These are phyloP conservation scores for Nowickia ferox DNA, from an alignment of 2,888 invertebrate genomes.

Conservation along the genomic window DNA sequence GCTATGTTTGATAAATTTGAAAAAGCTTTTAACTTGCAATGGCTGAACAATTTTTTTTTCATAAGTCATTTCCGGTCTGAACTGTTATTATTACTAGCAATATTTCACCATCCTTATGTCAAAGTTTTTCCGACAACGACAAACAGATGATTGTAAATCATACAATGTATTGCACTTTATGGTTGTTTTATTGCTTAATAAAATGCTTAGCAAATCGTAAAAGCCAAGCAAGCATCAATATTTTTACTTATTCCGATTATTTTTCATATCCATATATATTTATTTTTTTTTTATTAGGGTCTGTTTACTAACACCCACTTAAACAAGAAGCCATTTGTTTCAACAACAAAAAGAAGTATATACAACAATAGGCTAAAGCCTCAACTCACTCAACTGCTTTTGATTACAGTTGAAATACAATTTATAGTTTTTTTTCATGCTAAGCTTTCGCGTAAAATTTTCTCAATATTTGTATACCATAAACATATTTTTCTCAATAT, in stretches of 20 bases:
- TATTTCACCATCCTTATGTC: neutral
- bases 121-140: neutral
- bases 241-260: conserved; percentile 1
- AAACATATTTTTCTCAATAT: neutral
- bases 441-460: neutral
- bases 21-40: no score
- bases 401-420: conserved; percentile 14
- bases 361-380: neutral
- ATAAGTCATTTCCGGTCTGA: no score
- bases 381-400: neutral
- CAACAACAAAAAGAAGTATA: no score
- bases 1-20: no score
- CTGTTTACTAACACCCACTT: neutral
- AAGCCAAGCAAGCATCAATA: conserved; percentile 49
- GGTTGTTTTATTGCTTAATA: conserved; percentile 16
- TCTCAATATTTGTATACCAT: neutral
- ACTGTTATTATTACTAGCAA: no score
- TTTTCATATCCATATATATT: no score
- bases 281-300: neutral
- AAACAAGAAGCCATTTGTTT: neutral
- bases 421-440: neutral
- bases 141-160: neutral
- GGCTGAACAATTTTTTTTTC: no score
- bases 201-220: conserved; percentile 55
- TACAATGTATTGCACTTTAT: conserved; percentile 20